phyloP scores from a whole-genome alignment of 2,797 vertebrate genomes.

The Zonotrichia albicollis region DNA sequence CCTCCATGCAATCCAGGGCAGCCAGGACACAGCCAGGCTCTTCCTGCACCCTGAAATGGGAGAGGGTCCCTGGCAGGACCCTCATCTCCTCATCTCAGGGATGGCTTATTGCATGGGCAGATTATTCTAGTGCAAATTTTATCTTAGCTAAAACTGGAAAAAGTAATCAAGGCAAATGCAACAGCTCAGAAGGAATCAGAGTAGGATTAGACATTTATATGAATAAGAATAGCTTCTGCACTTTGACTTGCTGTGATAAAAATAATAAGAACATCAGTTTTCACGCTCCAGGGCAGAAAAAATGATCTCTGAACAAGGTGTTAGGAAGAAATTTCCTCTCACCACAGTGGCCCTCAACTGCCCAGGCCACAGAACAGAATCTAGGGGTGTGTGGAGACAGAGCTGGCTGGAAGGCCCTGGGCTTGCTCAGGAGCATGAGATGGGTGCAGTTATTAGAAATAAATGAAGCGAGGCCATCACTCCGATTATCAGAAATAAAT shows the following conservation, averaged over 20 bases:
- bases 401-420: neutral
- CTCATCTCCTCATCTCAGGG: neutral
- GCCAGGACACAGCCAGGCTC: neutral
- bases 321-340: conserved; percentile 7
- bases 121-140: neutral
- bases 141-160: conserved; percentile 10
- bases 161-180: conserved; percentile 55
- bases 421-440: neutral
- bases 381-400: neutral
- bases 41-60: neutral
- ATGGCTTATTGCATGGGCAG: neutral
- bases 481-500: neutral
- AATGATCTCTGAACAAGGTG: neutral
- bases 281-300: neutral
- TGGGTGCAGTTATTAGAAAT: neutral
- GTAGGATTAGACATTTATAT: conserved; percentile 51
- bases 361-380: neutral
- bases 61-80: neutral
- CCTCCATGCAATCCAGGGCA: neutral
- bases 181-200: conserved; percentile 52
- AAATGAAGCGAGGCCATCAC: neutral
- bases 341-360: neutral
- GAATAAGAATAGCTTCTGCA: conserved; percentile 46
- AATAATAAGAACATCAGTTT: conserved; percentile 33
- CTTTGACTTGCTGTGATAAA: conserved; percentile 27